Percentiles rank a stretch among this genome's conserved stretches.
Evolutionary conservation across 2,888 invertebrate species (phyloP).

Genomic region (Cistogaster globosa): DNA sequence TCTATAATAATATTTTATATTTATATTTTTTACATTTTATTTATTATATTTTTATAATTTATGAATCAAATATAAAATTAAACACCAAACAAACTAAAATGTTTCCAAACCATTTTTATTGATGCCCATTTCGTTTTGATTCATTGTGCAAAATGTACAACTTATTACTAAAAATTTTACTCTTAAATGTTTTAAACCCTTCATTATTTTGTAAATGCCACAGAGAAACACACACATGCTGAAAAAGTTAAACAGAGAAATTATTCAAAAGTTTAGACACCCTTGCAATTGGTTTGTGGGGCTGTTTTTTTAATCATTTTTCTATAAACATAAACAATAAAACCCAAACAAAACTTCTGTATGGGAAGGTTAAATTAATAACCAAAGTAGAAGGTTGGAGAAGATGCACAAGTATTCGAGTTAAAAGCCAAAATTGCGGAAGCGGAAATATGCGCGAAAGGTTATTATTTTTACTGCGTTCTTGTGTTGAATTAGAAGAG

Average conservation of each 20-base stretch:
- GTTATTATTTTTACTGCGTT: slow-evolving; percentile 73
- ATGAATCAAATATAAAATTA: too few relatives aligned
- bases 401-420: slow-evolving; percentile 35
- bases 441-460: slow-evolving; percentile 77
- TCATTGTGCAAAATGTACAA: too few relatives aligned
- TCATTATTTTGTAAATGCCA: slow-evolving; percentile 35
- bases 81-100: too few relatives aligned
- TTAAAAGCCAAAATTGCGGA: slow-evolving; percentile 73
- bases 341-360: background rate
- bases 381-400: slow-evolving; percentile 8
- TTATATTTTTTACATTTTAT: too few relatives aligned
- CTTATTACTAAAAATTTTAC: too few relatives aligned
- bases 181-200: slow-evolving; percentile 40
- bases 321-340: slow-evolving; percentile 46
- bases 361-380: background rate
- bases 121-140: too few relatives aligned
- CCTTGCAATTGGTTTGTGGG: slow-evolving; percentile 1
- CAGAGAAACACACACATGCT: background rate
- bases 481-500: background rate
- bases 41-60: too few relatives aligned
- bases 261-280: slow-evolving; percentile 41
- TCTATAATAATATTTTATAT: too few relatives aligned
- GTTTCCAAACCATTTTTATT: too few relatives aligned
- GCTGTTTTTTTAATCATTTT: slow-evolving; percentile 62
- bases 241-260: background rate